Base-by-base conservation (phyloP, 2,888 invertebrate species). In the Parascotia fuliginaria region DNA sequence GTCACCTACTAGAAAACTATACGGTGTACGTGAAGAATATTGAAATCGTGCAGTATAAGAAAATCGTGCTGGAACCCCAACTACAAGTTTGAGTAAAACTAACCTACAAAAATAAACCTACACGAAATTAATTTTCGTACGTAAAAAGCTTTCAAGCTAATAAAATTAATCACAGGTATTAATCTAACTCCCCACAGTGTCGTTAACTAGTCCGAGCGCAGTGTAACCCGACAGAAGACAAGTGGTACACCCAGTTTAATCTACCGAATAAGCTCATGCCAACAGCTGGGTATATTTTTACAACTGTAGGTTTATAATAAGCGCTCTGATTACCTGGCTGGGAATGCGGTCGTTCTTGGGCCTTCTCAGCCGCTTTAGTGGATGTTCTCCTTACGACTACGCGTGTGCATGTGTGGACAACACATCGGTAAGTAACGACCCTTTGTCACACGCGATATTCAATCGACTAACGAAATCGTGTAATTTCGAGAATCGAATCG, bases 361-460 rank as follows among this genome's bases (percentile, higher is more conserved):
- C 87, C 89, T 92, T 92, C 84, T 92, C 92, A 83, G 92, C 89
- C 87, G 90, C 89, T 90, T 93, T 93, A 85, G 92, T 93, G 86
- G 92, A 93, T 73, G 92, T 92, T 91, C 92, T 92, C 89, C 92
- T 87, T 87, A 93, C 92, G 87, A 93, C 92, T 92, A 91, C 86
- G 86, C 88, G 92, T 74, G 91, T 88, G 91, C 90, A 90, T 92
- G 92, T 87, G 92, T 89, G 90, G 88, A 92, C 91, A 91, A 91
- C 91, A 92, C 90, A 87, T 87, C 79, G 79, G 84, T 92, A 83
- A 92, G 85, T 87, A 83, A 84, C 79, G 78, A 76, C 79, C 72
- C 81, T 69, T 73, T 70, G 61, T 70, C 72, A 68, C 75, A 76
- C 79, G 73, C 73, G 54, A 70, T 72, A 76, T 80, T 81, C 83